Conservation (phyloP, 2,797 vertebrate species). For the Sciurus carolinensis region DNA sequence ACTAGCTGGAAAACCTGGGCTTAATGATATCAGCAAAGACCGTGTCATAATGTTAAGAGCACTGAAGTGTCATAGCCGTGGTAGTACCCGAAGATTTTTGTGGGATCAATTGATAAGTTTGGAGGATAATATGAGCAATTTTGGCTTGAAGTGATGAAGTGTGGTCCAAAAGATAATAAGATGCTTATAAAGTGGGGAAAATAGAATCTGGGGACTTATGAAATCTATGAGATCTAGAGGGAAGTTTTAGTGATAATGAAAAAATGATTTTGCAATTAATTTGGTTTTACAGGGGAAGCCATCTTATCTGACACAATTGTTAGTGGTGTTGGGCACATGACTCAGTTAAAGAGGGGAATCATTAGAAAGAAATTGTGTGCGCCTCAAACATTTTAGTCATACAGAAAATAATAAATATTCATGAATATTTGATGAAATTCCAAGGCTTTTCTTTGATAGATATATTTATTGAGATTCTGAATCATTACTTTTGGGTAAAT, state of each 20-base stretch:
- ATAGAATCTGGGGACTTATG: neutral
- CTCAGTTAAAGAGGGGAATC: neutral
- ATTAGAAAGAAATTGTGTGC: neutral
- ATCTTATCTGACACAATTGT: neutral
- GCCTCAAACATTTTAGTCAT: neutral
- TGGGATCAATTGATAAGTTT: neutral
- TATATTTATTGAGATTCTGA: neutral
- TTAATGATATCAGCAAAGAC: neutral
- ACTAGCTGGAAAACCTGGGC: neutral
- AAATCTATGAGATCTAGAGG: neutral
- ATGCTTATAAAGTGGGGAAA: neutral
- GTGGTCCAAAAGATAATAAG: neutral
- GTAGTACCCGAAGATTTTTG: neutral
- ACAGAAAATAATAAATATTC: slow-evolving; percentile 47
- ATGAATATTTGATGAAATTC: neutral
- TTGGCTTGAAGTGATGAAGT: neutral
- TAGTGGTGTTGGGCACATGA: neutral
- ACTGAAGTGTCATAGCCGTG: neutral
- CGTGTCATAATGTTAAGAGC: neutral
- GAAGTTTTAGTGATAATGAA: neutral
- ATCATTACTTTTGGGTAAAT: neutral
- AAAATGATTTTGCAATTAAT: neutral
- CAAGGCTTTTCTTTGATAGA: neutral
- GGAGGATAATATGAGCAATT: neutral
- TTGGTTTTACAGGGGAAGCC: neutral